Evolutionary conservation across 2,113 vertebrate species (phyloP).

Genomic region (Myanophis thanlyinensis): DNA sequence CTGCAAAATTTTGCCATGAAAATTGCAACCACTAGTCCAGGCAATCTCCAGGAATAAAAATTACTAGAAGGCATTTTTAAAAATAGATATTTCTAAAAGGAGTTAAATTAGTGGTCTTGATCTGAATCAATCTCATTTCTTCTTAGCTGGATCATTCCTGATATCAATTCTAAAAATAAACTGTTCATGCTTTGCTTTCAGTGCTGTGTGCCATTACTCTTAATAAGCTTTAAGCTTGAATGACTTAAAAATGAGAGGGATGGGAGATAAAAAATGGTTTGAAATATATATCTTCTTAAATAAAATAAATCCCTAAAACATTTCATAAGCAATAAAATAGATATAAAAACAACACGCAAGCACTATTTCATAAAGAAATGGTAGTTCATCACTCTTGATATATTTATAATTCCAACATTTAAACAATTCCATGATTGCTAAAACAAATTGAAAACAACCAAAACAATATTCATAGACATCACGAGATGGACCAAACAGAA

Average conservation of each 20-base stretch:
- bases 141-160: neutral
- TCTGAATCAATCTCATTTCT: neutral
- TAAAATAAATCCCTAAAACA: neutral
- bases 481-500: neutral
- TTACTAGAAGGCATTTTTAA: neutral
- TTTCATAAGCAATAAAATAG: neutral
- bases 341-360: neutral
- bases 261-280: neutral
- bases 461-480: neutral
- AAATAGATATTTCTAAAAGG: no score
- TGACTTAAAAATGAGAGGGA: neutral
- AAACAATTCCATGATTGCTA: neutral
- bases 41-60: neutral
- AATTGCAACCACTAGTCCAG: neutral
- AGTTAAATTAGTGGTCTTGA: neutral
- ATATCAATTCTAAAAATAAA: neutral
- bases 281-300: neutral
- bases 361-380: neutral
- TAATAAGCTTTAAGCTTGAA: neutral
- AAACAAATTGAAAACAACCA: neutral
- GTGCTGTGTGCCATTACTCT: neutral
- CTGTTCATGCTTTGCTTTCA: neutral
- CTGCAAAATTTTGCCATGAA: neutral
- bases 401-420: neutral
- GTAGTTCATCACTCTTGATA: neutral